Evolutionary conservation across 2,113 vertebrate species (phyloP).

Genomic region (Plectropomus leopardus): DNA sequence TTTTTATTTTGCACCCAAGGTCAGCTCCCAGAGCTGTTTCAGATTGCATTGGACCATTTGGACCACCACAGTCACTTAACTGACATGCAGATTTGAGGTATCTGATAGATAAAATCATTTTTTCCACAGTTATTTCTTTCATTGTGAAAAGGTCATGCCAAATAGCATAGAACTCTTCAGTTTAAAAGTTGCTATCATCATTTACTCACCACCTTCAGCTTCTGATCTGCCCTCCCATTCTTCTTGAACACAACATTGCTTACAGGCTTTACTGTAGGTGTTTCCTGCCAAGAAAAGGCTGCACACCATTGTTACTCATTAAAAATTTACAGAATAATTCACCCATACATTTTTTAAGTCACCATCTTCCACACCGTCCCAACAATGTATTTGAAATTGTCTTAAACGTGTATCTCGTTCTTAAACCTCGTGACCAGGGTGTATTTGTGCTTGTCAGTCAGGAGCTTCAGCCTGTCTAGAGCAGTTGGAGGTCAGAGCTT

Average conservation of each 20-base stretch:
- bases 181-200: background rate
- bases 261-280: background rate
- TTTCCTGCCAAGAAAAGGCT: constrained; percentile 37
- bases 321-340: constrained; percentile 42
- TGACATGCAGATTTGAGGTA: constrained; percentile 1
- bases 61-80: background rate
- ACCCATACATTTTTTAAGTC: constrained; percentile 17
- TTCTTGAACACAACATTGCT: background rate
- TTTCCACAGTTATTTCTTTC: background rate
- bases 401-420: background rate
- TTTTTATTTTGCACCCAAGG: background rate
- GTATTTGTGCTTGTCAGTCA: constrained; percentile 32
- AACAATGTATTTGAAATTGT: background rate
- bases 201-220: background rate
- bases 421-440: background rate
- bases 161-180: background rate
- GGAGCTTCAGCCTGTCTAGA: constrained; percentile 39
- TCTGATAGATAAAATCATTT: background rate
- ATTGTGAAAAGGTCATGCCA: background rate
- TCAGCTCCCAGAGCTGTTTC: background rate
- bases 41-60: background rate
- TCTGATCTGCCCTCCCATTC: background rate
- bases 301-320: constrained; percentile 27
- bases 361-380: background rate
- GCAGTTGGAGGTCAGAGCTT: constrained; percentile 66